phyloP scores from a whole-genome alignment of 2,888 invertebrate genomes.

The Phalangium opilio region DNA sequence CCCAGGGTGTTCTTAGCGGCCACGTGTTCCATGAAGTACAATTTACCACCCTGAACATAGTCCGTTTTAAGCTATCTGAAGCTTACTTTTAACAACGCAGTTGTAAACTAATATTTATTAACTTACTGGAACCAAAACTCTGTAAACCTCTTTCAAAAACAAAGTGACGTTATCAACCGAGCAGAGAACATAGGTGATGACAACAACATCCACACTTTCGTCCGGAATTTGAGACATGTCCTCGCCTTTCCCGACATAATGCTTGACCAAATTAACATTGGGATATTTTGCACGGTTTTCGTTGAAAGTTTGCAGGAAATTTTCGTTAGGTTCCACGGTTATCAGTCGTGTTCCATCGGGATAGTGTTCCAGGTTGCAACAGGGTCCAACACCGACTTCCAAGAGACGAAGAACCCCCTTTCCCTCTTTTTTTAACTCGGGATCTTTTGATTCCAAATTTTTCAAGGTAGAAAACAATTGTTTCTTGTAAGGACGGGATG shows the following conservation, averaged over 20 bases:
- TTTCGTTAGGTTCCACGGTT: slow-evolving; percentile 21
- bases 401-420: slow-evolving; percentile 14
- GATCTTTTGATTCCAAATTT: too few relatives aligned
- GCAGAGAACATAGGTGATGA: slow-evolving; percentile 25
- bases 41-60: too few relatives aligned
- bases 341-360: slow-evolving; percentile 19
- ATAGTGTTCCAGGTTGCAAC: slow-evolving; percentile 20
- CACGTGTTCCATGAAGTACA: too few relatives aligned
- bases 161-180: slow-evolving; percentile 21
- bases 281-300: slow-evolving; percentile 10
- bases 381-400: slow-evolving; percentile 14
- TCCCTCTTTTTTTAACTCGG: too few relatives aligned
- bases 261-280: slow-evolving; percentile 12
- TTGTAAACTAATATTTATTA: slow-evolving; percentile 24
- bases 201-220: slow-evolving; percentile 24
- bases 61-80: too few relatives aligned
- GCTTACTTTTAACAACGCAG: too few relatives aligned
- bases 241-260: slow-evolving; percentile 19
- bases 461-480: too few relatives aligned
- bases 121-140: slow-evolving; percentile 20
- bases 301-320: slow-evolving; percentile 18
- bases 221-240: slow-evolving; percentile 22
- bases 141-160: slow-evolving; percentile 23
- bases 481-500: too few relatives aligned
- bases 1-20: too few relatives aligned